phyloP scores from a whole-genome alignment of 2,113 vertebrate genomes.

The Rhinoptilus africanus region DNA sequence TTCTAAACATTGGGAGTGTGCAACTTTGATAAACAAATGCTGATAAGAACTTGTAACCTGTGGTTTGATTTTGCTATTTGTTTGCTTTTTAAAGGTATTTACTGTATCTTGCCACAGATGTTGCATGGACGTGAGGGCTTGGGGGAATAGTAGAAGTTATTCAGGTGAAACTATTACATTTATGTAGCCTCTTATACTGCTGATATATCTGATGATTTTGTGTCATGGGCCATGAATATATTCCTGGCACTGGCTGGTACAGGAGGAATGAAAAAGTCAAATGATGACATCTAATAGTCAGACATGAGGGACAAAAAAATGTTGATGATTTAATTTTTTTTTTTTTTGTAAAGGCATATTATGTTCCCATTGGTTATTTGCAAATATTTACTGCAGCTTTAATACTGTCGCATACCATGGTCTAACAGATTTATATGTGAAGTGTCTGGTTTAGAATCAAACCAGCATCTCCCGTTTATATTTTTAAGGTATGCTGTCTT shows the following conservation, averaged over 20 bases:
- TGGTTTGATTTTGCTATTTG: not conserved
- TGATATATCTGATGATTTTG: not conserved
- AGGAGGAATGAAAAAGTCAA: not conserved
- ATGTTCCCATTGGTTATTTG: not conserved
- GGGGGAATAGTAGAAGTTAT: not conserved
- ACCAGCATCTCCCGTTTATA: not conserved
- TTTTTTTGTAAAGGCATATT: not conserved
- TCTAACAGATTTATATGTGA: not conserved
- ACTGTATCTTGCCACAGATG: not conserved
- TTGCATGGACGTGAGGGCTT: not conserved
- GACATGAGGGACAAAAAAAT: not conserved
- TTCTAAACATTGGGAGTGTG: not conserved
- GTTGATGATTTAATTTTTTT: not conserved
- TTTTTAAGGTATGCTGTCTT: not conserved
- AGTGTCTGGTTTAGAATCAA: not conserved
- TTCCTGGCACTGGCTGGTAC: not conserved
- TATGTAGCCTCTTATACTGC: not conserved
- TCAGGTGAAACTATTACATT: not conserved
- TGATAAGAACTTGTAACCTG: not conserved
- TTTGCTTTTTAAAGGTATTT: not conserved
- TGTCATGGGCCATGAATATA: not conserved
- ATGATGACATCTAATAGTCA: not conserved
- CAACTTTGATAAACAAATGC: not conserved
- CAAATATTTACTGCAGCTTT: not conserved
- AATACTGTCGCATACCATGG: not conserved